Base-by-base conservation (phyloP, 2,113 vertebrate genomes). In the Callopanchax toddi region DNA sequence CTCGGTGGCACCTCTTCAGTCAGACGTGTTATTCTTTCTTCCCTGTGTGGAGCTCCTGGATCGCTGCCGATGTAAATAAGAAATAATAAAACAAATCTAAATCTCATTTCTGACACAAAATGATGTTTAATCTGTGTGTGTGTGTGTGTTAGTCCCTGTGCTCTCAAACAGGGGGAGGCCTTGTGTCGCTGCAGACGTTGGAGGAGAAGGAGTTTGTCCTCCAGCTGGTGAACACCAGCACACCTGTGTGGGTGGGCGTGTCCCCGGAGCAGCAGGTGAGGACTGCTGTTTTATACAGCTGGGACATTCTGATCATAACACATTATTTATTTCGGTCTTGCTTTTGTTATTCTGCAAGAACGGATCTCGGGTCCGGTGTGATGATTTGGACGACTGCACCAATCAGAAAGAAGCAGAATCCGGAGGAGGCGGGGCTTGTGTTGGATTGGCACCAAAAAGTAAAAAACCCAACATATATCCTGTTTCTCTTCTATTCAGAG, bases 11-110 rank as follows among this genome's bases (percentile, higher is more conserved):
- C 40, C 55, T 20, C n/a, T 58, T 58, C 0, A 18, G 56, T 8
- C 2, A 22, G 34, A 53, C 21, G 16, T 77, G 79, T 23, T 56
- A 66, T 11, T 18, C 21, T 1, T 48, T 66, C 46, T 62, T 32
- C 52, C 79, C 74, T 0, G 69, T 77, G 16, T 77, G 69, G 79
- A 73, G 55, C 65, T 25, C 64, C 5, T 81, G 79, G 74, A 66
- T 25, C 56, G 1, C 6, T 0, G 79, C 79, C 0, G 10, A 56
- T 0, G 73, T 76, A 49, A 40, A 32, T 5, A 22, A 29, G 42
- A 11, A 9, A 6, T n/a, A n/a, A n/a, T n/a, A 1, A 4, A 29
- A 17, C 6, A 2, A 4, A 25, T 11, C 5, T 8, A 4, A 11
- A 8, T 11, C 7, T 11, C 5, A 11, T 8, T 2, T 36, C 2